Evolutionary conservation across 37 sponge, comb jelly and placozoan species (phyloP), one percentile per base, ranked within the genome.

Genomic region (Haliclona indistincta): DNA sequence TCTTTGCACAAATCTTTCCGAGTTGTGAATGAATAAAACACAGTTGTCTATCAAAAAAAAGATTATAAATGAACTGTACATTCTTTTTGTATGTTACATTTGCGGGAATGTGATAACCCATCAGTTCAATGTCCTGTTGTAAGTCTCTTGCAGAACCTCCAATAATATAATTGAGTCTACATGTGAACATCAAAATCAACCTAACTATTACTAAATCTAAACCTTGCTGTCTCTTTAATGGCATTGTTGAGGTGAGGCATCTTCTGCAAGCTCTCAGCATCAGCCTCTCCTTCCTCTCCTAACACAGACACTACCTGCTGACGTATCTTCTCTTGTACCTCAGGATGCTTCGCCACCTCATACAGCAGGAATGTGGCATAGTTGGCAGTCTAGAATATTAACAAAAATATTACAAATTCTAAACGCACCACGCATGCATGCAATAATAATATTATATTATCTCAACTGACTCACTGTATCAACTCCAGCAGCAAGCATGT

Each of bases 401-500:
- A 47, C 15, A 17, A 47, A 47, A 17, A 47, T 47, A 15, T 10
- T 17, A 47, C 13, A 47, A 47, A 47, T 10, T 47, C 10, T 17
- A 17, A 15, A 47, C 15, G 51, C 51, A 47, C 51, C 51, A 47
- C 10, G 10, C 15, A 10, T 17, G 15, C 15, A 47, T 47, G 51
- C 51, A 47, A 17, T 47, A 47, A n/a, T n/a, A n/a, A n/a, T n/a
- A n/a, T n/a, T n/a, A 47, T 47, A 58, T n/a, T 58, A 25, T n/a
- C 7, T 38, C 23, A 40, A 35, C 34, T 29, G 23, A 49, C 82
- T 72, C 36, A 84, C 85, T 36, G 77, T 77, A 33, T 84, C 85
- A 28, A 84, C 20, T 20, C 85, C 85, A 45, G 70, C 85, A 29
- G 78, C 71, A 26, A 84, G 15, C 63, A 84, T 61, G 51, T 76